A percentile compares a stretch with the other conserved stretches of the same genome.
Evolutionary conservation across 1,140 invertebrate genomes (phyloP).

Genomic region (Hetaerina americana): DNA sequence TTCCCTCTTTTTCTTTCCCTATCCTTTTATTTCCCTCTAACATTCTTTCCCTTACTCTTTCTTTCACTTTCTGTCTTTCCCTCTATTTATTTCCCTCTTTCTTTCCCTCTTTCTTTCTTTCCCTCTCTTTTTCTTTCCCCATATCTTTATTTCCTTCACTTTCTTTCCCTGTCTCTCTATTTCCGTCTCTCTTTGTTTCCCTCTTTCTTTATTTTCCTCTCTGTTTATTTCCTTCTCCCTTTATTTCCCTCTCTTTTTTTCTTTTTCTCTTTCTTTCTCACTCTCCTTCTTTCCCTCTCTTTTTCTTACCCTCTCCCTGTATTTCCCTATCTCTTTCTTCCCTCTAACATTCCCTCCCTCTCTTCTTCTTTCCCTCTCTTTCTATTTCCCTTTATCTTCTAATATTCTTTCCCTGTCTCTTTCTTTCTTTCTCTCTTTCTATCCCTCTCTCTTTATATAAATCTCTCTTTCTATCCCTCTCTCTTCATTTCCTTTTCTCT

Average conservation of each 20-base stretch:
- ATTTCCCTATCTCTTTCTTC: neutral
- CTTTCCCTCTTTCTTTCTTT: neutral
- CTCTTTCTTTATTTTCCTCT: neutral
- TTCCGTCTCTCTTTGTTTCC: neutral
- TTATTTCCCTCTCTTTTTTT: neutral
- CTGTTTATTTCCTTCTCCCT: neutral
- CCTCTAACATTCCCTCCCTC: neutral
- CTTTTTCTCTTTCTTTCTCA: no score
- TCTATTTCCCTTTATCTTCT: neutral
- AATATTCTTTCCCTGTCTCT: neutral
- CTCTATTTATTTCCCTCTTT: neutral
- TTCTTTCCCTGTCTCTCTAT: neutral
- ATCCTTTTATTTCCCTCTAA: neutral
- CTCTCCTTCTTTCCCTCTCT: no score
- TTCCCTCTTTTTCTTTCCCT: neutral
- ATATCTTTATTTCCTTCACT: neutral
- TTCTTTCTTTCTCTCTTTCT: neutral
- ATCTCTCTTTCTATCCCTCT: neutral
- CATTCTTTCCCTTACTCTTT: neutral
- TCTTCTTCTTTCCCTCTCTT: neutral
- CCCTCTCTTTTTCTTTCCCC: neutral
- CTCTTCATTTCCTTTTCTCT: no score
- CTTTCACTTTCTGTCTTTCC: neutral
- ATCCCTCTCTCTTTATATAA: no score
- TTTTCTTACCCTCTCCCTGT: neutral